A percentile compares a stretch with the other conserved stretches of the same genome.
phyloP scores from a whole-genome alignment of 2,888 invertebrate species.

The Tineola bisselliella region DNA sequence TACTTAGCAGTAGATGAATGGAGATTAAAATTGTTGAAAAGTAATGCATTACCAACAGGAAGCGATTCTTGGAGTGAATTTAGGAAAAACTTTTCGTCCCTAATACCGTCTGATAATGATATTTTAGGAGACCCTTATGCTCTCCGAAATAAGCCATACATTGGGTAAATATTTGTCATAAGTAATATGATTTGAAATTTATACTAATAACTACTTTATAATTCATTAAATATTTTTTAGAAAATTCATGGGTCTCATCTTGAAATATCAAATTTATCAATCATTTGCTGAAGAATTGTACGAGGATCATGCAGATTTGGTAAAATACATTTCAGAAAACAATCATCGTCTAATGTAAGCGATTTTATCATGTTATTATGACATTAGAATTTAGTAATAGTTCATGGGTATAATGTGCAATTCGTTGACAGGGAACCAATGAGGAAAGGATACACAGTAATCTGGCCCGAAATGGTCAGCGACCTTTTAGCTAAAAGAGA shows the following conservation, averaged over 20 bases:
- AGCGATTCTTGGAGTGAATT: conserved; percentile 61
- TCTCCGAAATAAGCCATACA: conserved; percentile 62
- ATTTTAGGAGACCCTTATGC: conserved; percentile 61
- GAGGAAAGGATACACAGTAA: conserved; percentile 50
- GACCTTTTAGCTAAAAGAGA: conserved; percentile 55
- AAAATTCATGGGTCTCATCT: conserved; percentile 64
- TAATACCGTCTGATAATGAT: conserved; percentile 55
- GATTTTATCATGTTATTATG: background rate
- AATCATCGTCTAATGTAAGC: conserved; percentile 51
- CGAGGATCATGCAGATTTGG: conserved; percentile 51
- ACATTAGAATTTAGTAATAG: background rate
- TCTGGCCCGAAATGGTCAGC: conserved; percentile 60
- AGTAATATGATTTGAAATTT: background rate
- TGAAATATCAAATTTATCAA: conserved; percentile 68
- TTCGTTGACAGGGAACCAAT: conserved; percentile 44
- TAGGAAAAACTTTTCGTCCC: conserved; percentile 51
- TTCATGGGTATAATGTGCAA: background rate
- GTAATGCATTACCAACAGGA: conserved; percentile 38
- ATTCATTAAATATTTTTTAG: conserved; percentile 35
- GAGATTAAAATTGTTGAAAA: conserved; percentile 56
- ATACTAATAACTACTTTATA: background rate
- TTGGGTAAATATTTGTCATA: conserved; percentile 44
- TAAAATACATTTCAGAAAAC: conserved; percentile 45
- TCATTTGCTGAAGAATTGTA: conserved; percentile 56
- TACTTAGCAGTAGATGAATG: conserved; percentile 67